phyloP scores from a whole-genome alignment of 2,797 vertebrate species.

The Xenentodon cancila region DNA sequence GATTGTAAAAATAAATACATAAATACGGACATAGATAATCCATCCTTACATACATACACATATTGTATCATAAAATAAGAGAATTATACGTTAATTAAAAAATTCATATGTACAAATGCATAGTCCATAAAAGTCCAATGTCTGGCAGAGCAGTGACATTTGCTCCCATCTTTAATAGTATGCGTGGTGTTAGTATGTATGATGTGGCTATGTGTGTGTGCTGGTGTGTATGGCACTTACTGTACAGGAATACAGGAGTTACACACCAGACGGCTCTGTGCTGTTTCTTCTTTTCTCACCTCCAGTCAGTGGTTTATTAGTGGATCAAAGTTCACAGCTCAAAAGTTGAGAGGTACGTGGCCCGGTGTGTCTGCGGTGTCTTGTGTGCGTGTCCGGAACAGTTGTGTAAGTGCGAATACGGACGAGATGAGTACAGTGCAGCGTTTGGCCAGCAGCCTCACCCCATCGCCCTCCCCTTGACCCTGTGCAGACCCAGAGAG shows the following conservation, averaged over 20 bases:
- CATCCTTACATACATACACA: slow-evolving; percentile 78
- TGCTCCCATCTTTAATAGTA: slow-evolving; percentile 48
- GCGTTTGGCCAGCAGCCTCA: slow-evolving; percentile 88
- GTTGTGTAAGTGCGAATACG: slow-evolving; percentile 92
- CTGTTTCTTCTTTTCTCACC: slow-evolving; percentile 48
- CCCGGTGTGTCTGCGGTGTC: slow-evolving; percentile 72
- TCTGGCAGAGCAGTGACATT: slow-evolving; percentile 61
- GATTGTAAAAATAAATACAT: slow-evolving; percentile 86
- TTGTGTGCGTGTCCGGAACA: slow-evolving; percentile 83
- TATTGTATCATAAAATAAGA: slow-evolving; percentile 84
- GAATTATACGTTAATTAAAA: slow-evolving; percentile 84
- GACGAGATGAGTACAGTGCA: slow-evolving; percentile 94
- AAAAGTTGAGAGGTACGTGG: slow-evolving; percentile 81
- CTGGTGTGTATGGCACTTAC: slow-evolving; percentile 83
- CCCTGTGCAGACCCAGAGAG: slow-evolving; percentile 65
- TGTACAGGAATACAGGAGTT: slow-evolving; percentile 74
- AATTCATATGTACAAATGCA: slow-evolving; percentile 84
- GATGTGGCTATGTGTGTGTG: slow-evolving; percentile 50
- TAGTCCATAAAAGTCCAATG: slow-evolving; percentile 79
- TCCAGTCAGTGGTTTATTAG: slow-evolving; percentile 48
- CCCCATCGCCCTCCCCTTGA: slow-evolving; percentile 80
- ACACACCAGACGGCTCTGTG: slow-evolving; percentile 74
- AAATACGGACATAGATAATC: slow-evolving; percentile 83
- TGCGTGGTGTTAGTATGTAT: slow-evolving; percentile 48
- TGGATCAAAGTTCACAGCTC: slow-evolving; percentile 61